Conservation (phyloP, 2,113 vertebrate genomes). For the Tamias sibiricus region DNA sequence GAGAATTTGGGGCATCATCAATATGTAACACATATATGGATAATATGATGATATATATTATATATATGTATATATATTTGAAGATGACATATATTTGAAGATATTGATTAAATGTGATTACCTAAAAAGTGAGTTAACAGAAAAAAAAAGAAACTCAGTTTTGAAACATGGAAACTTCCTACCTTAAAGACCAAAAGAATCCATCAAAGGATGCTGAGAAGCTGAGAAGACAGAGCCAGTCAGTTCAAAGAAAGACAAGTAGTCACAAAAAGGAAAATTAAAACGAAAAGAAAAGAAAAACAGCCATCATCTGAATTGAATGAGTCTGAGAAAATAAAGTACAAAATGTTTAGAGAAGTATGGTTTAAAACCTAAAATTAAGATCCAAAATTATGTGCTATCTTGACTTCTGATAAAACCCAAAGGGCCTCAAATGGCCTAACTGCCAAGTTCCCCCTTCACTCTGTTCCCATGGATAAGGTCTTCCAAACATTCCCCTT, state of each 20-base stretch:
- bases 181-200: background rate
- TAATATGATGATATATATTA: no score
- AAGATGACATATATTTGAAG: background rate
- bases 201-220: background rate
- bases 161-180: background rate
- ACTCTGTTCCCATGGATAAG: background rate
- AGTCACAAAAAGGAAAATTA: background rate
- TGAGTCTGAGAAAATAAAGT: background rate
- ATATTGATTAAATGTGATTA: background rate
- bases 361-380: background rate
- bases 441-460: background rate
- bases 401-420: background rate
- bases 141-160: background rate
- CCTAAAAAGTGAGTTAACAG: background rate
- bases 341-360: background rate
- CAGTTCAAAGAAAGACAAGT: background rate
- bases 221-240: background rate
- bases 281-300: background rate
- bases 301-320: background rate
- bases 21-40: background rate
- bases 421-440: background rate
- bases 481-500: rapidly evolving
- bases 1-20: background rate
- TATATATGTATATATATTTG: background rate
- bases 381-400: background rate